A percentile compares a stretch with the other conserved stretches of the same genome.
phyloP scores from a whole-genome alignment of 2,113 vertebrate species.

The Sorex araneus region DNA sequence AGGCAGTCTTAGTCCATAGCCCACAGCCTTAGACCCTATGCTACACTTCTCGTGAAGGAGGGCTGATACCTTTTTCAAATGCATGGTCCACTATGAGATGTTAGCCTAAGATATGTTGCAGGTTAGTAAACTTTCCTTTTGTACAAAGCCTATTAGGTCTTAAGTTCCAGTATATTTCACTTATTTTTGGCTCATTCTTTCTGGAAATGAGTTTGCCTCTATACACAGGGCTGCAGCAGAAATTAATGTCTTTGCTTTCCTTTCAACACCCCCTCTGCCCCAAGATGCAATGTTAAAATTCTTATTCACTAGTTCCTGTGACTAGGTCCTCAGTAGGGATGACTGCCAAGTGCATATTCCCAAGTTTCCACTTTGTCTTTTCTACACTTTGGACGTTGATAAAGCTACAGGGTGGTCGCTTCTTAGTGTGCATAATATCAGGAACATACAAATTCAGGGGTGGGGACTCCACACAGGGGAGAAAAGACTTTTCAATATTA shows the following conservation, averaged over 20 bases:
- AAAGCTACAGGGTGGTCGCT: background rate
- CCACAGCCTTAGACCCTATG: background rate
- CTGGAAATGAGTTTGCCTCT: constrained; percentile 48
- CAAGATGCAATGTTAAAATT: background rate
- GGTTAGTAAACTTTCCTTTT: constrained; percentile 23
- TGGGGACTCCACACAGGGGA: background rate
- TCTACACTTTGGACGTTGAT: background rate
- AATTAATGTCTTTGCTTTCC: constrained; percentile 30
- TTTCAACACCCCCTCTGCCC: background rate
- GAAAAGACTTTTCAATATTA: background rate
- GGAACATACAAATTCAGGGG: constrained; percentile 3
- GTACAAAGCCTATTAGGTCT: constrained; percentile 43
- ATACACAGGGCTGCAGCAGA: constrained; percentile 40
- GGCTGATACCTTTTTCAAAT: background rate
- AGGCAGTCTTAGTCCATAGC: background rate
- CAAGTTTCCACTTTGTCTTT: background rate
- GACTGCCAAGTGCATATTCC: constrained; percentile 14
- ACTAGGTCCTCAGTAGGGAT: constrained; percentile 57
- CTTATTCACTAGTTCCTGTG: background rate
- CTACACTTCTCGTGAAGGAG: background rate
- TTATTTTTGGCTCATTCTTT: constrained; percentile 41
- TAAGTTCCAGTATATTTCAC: constrained; percentile 32
- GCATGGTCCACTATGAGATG: background rate
- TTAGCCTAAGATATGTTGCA: background rate
- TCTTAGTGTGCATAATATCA: background rate